Conservation (phyloP, 2,888 invertebrate species). For the Agrochola lychnidis region DNA sequence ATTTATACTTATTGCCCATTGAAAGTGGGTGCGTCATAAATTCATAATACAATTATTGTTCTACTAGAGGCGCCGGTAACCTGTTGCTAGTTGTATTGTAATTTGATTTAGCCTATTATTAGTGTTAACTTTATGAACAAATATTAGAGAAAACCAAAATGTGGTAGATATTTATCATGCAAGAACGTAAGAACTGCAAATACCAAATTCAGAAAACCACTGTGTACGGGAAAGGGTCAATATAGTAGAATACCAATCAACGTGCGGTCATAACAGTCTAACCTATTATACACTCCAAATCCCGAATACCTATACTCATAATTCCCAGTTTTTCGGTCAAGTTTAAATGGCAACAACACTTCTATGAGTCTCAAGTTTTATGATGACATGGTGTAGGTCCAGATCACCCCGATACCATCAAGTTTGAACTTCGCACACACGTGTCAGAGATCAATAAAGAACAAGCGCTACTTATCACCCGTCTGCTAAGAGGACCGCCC, state of each 20-base stretch:
- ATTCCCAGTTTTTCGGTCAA: background rate
- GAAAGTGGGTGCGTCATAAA: background rate
- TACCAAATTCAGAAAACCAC: background rate
- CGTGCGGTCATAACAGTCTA: background rate
- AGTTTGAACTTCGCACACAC: conserved; percentile 50
- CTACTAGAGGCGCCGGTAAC: background rate
- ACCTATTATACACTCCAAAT: background rate
- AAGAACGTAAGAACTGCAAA: background rate
- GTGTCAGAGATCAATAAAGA: conserved; percentile 60
- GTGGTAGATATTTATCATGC: background rate
- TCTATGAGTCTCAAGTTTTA: conserved; percentile 7
- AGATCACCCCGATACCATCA: conserved; percentile 5
- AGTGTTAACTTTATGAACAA: background rate
- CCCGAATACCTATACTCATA: no score
- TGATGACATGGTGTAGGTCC: conserved; percentile 3
- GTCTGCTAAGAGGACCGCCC: conserved; percentile 69
- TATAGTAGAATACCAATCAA: background rate
- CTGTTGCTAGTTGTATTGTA: background rate
- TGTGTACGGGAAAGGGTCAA: background rate
- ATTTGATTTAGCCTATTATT: background rate
- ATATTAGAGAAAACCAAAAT: background rate
- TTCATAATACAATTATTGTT: conserved; percentile 7
- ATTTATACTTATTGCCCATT: background rate
- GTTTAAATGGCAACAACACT: background rate
- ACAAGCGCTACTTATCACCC: conserved; percentile 67